Base-by-base conservation (phyloP, 2,888 invertebrate genomes). In the Brassicogethes aeneus region DNA sequence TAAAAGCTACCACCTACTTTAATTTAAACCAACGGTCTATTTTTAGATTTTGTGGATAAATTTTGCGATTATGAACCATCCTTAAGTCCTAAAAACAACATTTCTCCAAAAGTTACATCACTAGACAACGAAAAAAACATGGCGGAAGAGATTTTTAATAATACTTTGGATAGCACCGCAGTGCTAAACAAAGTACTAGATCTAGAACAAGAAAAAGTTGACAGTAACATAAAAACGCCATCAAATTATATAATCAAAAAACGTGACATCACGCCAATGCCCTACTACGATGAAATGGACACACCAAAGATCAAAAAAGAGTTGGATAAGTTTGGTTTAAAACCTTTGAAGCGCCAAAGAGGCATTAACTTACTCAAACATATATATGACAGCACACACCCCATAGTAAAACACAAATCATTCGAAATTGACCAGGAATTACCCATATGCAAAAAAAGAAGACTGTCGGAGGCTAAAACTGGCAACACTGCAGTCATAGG, bases 331-430 rank as follows among this genome's bases (percentile, higher is more conserved):
- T 79, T 73, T 66, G 83, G 83, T 2, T 64, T 83, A 3, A 82
- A 81, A 57, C 77, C 78, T 2, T 67, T 83, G 14, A 82, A 80
- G 60, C 70, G 80, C 40, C 53, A 52, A 41, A 51, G 61, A 67
- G 82, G 80, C 1, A 69, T 79, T 17, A 73, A 77, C 64, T 65
- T 83, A 36, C 60, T 83, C 33, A 77, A 79, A 41, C 76, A 80
- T 52, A 70, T 83, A 23, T 83, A 82, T 57, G 77, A 80, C 50
- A 74, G 79, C 59, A 81, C 79, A 0, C 83, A 83, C 70, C 82
- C 82, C 12, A 53, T 73, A 12, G 61, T 79, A 16, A 66, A 16
- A 16, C 2, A 31, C n/a, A 14, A 17, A 16, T 14, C n/a, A n/a
- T n/a, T n/a, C n/a, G n/a, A 30, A 2, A 39, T 32, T 36, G 36